Evolutionary conservation across 2,888 invertebrate species (phyloP).

Genomic region (Tiliacea citrago): DNA sequence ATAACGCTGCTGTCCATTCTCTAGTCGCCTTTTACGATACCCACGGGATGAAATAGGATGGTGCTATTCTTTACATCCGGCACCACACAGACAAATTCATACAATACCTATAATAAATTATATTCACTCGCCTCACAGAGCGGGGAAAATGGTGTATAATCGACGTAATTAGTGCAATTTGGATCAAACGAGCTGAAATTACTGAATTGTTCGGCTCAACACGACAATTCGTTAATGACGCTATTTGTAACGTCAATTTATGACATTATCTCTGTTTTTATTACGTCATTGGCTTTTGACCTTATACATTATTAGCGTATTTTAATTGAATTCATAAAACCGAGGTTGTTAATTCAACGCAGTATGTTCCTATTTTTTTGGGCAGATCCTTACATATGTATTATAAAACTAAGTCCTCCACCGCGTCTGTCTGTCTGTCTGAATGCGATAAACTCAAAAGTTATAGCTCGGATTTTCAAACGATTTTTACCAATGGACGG

Average conservation of each 20-base stretch:
- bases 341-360: background rate
- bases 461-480: too few relatives aligned
- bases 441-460: too few relatives aligned
- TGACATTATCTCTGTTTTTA: conserved; percentile 20
- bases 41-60: too few relatives aligned
- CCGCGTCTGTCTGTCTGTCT: too few relatives aligned
- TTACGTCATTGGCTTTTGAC: background rate
- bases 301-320: background rate
- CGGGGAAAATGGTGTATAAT: conserved; percentile 19
- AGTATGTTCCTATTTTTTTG: too few relatives aligned
- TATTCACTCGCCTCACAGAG: background rate
- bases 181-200: conserved; percentile 46
- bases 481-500: too few relatives aligned
- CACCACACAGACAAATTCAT: too few relatives aligned
- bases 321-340: background rate
- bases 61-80: too few relatives aligned
- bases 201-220: conserved; percentile 16
- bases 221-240: conserved; percentile 36
- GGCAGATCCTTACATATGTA: too few relatives aligned
- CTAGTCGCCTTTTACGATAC: too few relatives aligned
- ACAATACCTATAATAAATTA: background rate
- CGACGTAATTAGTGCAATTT: conserved; percentile 49
- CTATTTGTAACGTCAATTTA: conserved; percentile 39
- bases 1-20: too few relatives aligned
- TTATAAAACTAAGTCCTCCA: too few relatives aligned